Evolutionary conservation across 2,888 invertebrate species (phyloP).

Genomic region (Teinopalpus imperialis): DNA sequence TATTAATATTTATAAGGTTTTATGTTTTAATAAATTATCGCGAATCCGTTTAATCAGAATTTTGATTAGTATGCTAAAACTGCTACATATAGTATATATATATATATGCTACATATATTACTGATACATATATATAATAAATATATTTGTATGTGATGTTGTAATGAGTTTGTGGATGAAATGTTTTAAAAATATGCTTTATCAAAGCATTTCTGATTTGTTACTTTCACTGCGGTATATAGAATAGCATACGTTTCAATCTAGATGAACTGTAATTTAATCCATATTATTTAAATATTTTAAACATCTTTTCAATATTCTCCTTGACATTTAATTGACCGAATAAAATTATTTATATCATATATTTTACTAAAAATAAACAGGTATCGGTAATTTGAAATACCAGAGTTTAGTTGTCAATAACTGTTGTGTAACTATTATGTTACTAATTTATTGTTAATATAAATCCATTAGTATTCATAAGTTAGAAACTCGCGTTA

Average conservation of each 20-base stretch:
- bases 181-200: too few species aligned
- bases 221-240: too few species aligned
- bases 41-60: too few species aligned
- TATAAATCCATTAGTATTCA: constrained; percentile 14
- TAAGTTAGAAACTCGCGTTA: constrained; percentile 3
- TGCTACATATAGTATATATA: neutral
- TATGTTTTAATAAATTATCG: too few species aligned
- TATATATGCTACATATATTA: too few species aligned
- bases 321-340: constrained; percentile 10
- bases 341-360: neutral
- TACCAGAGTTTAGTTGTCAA: constrained; percentile 1
- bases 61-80: neutral
- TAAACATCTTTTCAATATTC: neutral
- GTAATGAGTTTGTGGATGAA: too few species aligned
- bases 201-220: too few species aligned
- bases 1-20: too few species aligned
- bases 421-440: constrained; percentile 6
- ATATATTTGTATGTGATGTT: too few species aligned
- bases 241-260: neutral
- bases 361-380: neutral
- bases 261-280: constrained; percentile 7
- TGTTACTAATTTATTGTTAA: constrained; percentile 11
- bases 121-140: too few species aligned
- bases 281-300: neutral
- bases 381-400: neutral